Base-by-base conservation (phyloP, 2,113 vertebrate genomes). In the Thamnaconus septentrionalis region DNA sequence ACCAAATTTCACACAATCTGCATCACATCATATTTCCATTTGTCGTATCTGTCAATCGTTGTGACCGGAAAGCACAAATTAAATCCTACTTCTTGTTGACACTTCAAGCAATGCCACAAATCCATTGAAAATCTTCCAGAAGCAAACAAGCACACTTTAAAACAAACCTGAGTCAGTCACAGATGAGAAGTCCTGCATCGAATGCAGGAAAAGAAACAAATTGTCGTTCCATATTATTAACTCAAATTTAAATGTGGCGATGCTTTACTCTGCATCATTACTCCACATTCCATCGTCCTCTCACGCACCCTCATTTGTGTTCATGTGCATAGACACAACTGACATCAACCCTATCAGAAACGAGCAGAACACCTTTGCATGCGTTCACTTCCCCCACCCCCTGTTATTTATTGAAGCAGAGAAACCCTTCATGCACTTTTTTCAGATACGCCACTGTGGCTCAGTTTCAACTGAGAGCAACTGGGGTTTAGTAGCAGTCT, bases 371-470 rank as follows among this genome's bases (percentile, higher is more conserved):
- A 61, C 69, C 70, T 75, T 69, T 73, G 18, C 79, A 89, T 88
- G 86, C 87, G 31, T 46, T 62, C 52, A 47, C 42, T 63, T 66
- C 63, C 42, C 59, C 64, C 11, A 40, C 59, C 74, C 78, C 64
- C 66, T 62, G 45, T 54, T 72, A 64, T 52, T 53, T 56, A 48
- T 39, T 49, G 58, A 47, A n/a, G 53, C 46, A 73, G 80, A 81
- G n/a, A n/a, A n/a, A 56, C 59, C 75, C 31, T 49, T 59, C 80
- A 84, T 87, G 84, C 84, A 79, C n/a, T 63, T 73, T 41, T 51
- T 8, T 43, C 59, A 11, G 59, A 54, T 58, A 51, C 40, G 3
- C n/a, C 47, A 53, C 50, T 7, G 45, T n/a, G 67, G 52, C 56
- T 5, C 39, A 66, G 45, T 1, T 0, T 45, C 50, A 49, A 75